Percentiles rank a stretch among this genome's conserved stretches.
Evolutionary conservation across 2,113 vertebrate species (phyloP).

Genomic region (Phrynocephalus versicolor): DNA sequence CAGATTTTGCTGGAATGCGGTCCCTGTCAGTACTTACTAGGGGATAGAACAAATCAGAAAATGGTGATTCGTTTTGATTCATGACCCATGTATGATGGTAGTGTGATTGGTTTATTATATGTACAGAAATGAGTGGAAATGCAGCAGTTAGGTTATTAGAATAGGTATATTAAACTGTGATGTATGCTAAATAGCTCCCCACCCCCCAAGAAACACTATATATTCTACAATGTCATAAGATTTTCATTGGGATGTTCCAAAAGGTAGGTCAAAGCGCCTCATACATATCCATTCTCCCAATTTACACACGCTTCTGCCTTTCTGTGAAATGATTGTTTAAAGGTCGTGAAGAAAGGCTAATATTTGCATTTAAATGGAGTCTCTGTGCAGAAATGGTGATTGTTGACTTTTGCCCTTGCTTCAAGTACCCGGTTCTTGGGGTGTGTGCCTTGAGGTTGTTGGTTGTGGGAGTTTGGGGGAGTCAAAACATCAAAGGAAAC

Average conservation of each 20-base stretch:
- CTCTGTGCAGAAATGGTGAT: conserved; percentile 75
- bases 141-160: neutral
- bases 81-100: neutral
- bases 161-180: conserved; percentile 38
- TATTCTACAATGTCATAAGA: conserved; percentile 46
- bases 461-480: conserved; percentile 21
- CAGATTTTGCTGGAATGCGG: too few species aligned
- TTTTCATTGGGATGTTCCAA: conserved; percentile 52
- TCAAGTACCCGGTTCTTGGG: conserved; percentile 16
- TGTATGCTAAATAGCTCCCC: conserved; percentile 43
- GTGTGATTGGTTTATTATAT: neutral
- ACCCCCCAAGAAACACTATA: conserved; percentile 21
- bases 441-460: conserved; percentile 42
- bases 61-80: too few species aligned
- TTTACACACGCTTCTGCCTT: conserved; percentile 70
- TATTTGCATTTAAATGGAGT: conserved; percentile 84
- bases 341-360: conserved; percentile 77
- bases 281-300: conserved; percentile 66
- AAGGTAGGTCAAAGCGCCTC: conserved; percentile 54
- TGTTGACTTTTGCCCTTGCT: conserved; percentile 63
- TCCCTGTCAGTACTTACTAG: too few species aligned
- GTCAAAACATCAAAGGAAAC: conserved; percentile 37
- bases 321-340: conserved; percentile 74
- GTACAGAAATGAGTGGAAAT: neutral
- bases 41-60: too few species aligned